Percentiles rank a stretch among this genome's conserved stretches.
phyloP scores from a whole-genome alignment of 2,797 vertebrate genomes.

The Neosilurus hyrtlii region DNA sequence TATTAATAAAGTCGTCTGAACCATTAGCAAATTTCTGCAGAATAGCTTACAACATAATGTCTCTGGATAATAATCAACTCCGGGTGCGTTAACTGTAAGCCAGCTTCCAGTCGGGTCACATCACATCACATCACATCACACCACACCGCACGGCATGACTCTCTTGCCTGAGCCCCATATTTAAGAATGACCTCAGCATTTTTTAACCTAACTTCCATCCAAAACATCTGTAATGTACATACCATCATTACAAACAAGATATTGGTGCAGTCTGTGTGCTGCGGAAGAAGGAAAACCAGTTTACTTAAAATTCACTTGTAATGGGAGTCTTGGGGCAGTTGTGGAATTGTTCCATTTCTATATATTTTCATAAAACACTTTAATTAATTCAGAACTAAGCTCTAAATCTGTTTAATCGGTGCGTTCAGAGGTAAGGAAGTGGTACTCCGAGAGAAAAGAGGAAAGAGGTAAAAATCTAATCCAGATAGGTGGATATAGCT shows the following conservation, averaged over 20 bases:
- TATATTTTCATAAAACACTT: neutral
- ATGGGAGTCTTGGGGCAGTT: neutral
- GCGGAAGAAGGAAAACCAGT: neutral
- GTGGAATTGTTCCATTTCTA: neutral
- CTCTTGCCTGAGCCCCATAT: neutral
- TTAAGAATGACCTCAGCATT: neutral
- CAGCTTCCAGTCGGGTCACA: neutral
- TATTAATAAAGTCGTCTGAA: neutral
- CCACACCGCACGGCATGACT: no score
- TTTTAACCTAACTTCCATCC: no score
- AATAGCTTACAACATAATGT: neutral
- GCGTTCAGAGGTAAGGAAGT: neutral
- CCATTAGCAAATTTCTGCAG: neutral
- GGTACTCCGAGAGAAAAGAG: neutral
- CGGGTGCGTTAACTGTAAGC: neutral
- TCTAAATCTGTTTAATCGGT: neutral
- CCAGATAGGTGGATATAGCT: no score
- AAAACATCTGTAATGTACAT: neutral
- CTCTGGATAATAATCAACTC: neutral
- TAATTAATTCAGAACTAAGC: neutral
- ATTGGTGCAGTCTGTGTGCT: neutral
- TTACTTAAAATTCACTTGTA: neutral
- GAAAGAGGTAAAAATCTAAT: no score
- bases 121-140: no score
- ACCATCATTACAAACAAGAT: neutral